Conservation (phyloP, 2,888 invertebrate species). For the Dendrolimus houi region DNA sequence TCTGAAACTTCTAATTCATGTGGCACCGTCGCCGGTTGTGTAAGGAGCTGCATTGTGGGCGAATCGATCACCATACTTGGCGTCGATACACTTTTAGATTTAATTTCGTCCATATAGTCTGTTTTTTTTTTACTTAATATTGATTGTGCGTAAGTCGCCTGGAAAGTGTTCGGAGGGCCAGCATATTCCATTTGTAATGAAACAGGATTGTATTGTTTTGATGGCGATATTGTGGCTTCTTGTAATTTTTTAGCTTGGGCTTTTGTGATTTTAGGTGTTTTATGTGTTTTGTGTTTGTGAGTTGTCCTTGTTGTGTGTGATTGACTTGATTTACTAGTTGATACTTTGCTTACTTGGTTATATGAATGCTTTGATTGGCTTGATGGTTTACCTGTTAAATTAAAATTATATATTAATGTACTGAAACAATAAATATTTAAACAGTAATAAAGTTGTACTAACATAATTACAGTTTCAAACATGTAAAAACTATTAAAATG, state of each 20-base stretch:
- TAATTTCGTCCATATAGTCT: conserved; percentile 49
- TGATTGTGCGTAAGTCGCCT: conserved; percentile 66
- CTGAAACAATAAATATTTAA: too few species aligned
- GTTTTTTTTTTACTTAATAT: conserved; percentile 51
- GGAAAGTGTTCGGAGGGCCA: conserved; percentile 60
- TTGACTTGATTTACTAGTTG: conserved; percentile 66
- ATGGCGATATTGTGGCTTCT: conserved; percentile 41
- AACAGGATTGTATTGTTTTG: conserved; percentile 42
- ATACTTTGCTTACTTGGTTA: conserved; percentile 72
- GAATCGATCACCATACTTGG: conserved; percentile 52
- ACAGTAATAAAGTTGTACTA: too few species aligned
- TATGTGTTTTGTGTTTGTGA: conserved; percentile 48
- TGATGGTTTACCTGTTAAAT: conserved; percentile 57
- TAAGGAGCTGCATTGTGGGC: conserved; percentile 55
- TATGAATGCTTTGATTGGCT: conserved; percentile 70
- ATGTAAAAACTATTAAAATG: background rate
- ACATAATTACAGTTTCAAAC: too few species aligned
- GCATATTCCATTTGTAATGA: conserved; percentile 47
- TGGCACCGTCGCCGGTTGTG: conserved; percentile 51
- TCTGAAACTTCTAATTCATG: conserved; percentile 49
- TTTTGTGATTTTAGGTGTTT: conserved; percentile 33
- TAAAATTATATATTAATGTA: conserved; percentile 6
- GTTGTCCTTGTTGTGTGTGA: conserved; percentile 36
- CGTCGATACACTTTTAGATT: conserved; percentile 44
- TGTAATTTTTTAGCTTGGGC: conserved; percentile 45